Conservation (phyloP, 2,797 vertebrate species). For the Danio aesculapii region DNA sequence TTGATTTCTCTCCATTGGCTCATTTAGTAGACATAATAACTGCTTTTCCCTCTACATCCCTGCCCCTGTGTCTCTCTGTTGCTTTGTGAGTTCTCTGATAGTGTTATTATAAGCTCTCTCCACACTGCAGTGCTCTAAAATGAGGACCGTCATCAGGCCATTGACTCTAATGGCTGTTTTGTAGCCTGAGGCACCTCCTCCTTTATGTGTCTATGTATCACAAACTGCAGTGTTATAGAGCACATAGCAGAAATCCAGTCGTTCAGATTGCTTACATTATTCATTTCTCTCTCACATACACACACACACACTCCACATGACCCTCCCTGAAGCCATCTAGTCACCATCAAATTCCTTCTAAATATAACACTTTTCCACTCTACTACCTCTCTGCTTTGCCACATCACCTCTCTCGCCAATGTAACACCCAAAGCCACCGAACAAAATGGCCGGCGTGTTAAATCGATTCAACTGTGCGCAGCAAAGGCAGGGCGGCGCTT, state of each 20-base stretch:
- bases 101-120: slow-evolving; percentile 72
- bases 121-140: slow-evolving; percentile 47
- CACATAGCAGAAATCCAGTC: slow-evolving; percentile 73
- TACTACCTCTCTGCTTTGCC: neutral
- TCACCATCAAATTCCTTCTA: slow-evolving; percentile 27
- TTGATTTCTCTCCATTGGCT: slow-evolving; percentile 29
- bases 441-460: slow-evolving; percentile 55
- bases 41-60: neutral
- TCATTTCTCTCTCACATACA: slow-evolving; percentile 62
- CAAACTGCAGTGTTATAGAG: slow-evolving; percentile 38
- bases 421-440: slow-evolving; percentile 13
- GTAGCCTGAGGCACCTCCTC: slow-evolving; percentile 52
- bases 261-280: slow-evolving; percentile 74
- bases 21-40: slow-evolving; percentile 1
- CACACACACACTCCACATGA: slow-evolving; percentile 25
- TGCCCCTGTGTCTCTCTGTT: slow-evolving; percentile 60
- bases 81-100: slow-evolving; percentile 45
- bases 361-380: slow-evolving; percentile 24
- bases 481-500: slow-evolving; percentile 19
- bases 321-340: slow-evolving; percentile 36
- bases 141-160: slow-evolving; percentile 49
- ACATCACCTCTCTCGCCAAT: slow-evolving; percentile 1
- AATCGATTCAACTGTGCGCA: slow-evolving; percentile 35
- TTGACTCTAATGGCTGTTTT: slow-evolving; percentile 71
- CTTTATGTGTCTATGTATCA: slow-evolving; percentile 51